Base-by-base conservation (phyloP, 1,140 invertebrate species). In the Dinothrombium tinctorium region DNA sequence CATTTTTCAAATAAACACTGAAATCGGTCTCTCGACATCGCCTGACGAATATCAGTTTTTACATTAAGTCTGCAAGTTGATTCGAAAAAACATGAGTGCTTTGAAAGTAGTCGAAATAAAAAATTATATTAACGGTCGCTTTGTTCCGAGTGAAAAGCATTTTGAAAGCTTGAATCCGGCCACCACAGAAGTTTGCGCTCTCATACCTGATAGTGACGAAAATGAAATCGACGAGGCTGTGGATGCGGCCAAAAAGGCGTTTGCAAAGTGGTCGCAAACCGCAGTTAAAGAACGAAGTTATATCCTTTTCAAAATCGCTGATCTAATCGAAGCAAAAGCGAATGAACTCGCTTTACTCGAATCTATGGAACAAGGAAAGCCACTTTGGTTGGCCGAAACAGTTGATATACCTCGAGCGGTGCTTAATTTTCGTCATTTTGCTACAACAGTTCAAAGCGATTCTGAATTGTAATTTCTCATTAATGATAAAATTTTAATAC, bases 281-380 rank as follows among this genome's bases (percentile, higher is more conserved):
- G 43, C 55, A 17, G 37, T 41, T 5, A 40, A 52, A 15, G 39
- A 56, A 15, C 50, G 63, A 24, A 51, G 57, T 0, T 43, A 48
- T 19, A 40, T 59, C 36, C 43, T 66, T 0, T 46, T 55, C 25
- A 60, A 60, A 51, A 58, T 67, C 32, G 68, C 69, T 8, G 65
- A 69, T 43, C 40, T 66, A 5, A 50, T 71, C 19, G 68, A 71
- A 47, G 49, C 51, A 7, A 50, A 57, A 19, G 37, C 63, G 8
- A 58, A 65, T 24, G 62, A 64, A 35, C 63, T 71, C 51, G 67
- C 67, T 2, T 46, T 51, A 33, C 52, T 64, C 0, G 69, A 71
- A 51, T 67, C 65, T 4, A 51, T 48, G 31, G 69, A 71, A 51
- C 67, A 71, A 52, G 69, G 69, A 2, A 71, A 71, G 50, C 64